Percentiles rank a stretch among this genome's conserved stretches.
Evolutionary conservation across 2,888 invertebrate genomes (phyloP).

Genomic region (Chrysolina americana): DNA sequence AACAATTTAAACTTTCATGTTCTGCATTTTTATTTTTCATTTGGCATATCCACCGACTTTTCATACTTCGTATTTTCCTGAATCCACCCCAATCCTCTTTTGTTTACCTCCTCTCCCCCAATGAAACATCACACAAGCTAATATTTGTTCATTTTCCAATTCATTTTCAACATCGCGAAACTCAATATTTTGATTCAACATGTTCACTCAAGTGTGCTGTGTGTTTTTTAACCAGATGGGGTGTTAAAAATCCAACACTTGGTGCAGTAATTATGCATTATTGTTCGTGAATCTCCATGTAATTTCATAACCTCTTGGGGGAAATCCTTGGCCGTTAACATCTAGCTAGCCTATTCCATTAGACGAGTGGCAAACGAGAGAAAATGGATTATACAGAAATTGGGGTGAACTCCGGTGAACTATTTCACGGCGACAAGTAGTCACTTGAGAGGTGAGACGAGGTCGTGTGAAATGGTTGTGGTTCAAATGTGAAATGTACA

Average conservation of each 20-base stretch:
- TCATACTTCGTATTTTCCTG: not conserved
- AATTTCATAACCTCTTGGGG: conserved; percentile 24
- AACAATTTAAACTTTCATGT: too few relatives aligned
- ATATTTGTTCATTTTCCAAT: not conserved
- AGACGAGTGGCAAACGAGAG: conserved; percentile 8
- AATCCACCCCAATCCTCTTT: not conserved
- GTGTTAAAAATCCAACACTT: conserved; percentile 19
- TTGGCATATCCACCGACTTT: too few relatives aligned
- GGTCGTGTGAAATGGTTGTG: not conserved
- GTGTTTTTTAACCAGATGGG: conserved; percentile 23
- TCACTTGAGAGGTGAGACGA: not conserved
- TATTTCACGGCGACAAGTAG: not conserved
- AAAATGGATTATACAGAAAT: conserved; percentile 3
- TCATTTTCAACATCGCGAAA: not conserved
- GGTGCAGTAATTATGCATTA: conserved; percentile 21
- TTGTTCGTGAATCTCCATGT: conserved; percentile 23
- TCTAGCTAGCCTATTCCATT: conserved; percentile 24
- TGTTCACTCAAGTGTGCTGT: conserved; percentile 16
- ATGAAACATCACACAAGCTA: not conserved
- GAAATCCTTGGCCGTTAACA: not conserved
- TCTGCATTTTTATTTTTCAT: too few relatives aligned
- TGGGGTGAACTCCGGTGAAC: not conserved
- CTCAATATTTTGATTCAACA: conserved; percentile 19
- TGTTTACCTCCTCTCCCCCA: not conserved
- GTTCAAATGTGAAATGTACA: not conserved